Percentiles rank a stretch among this genome's conserved stretches.
These are phyloP conservation scores for Amblyornis subalaris DNA, from an alignment of 2,113 vertebrate species.

Conservation along the genomic window DNA sequence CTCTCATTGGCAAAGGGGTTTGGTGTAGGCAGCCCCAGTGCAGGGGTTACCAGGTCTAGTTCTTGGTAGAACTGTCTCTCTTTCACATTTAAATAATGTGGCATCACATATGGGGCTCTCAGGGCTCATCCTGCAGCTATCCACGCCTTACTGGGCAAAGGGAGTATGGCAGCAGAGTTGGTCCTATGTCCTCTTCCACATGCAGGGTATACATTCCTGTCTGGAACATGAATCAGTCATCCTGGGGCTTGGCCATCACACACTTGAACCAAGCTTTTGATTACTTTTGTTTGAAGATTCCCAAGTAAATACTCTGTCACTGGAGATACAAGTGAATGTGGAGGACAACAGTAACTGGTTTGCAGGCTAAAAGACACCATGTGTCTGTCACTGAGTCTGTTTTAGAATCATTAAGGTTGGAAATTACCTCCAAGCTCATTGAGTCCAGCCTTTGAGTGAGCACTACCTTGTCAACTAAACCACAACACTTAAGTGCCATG, in stretches of 20 bases:
- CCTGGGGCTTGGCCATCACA: neutral
- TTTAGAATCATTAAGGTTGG: neutral
- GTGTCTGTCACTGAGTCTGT: neutral
- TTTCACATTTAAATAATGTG: neutral
- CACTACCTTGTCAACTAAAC: neutral
- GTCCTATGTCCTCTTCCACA: neutral
- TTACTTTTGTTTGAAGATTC: neutral
- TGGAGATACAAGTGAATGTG: neutral
- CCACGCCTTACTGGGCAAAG: neutral
- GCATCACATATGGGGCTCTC: neutral
- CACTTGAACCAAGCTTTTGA: neutral
- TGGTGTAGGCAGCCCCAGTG: neutral
- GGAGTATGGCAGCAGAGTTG: neutral
- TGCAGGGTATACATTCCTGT: neutral
- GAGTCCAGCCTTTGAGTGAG: neutral
- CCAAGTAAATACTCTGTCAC: neutral
- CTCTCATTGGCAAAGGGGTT: neutral
- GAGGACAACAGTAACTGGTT: neutral
- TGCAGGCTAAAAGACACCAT: neutral
- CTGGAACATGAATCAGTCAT: neutral
- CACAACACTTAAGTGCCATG: neutral
- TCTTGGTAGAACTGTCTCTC: neutral
- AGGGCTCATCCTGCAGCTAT: neutral
- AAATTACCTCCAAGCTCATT: neutral
- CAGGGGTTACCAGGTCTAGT: neutral